Evolutionary conservation across 2,888 invertebrate genomes (phyloP).

Genomic region (Eulithis prunata): DNA sequence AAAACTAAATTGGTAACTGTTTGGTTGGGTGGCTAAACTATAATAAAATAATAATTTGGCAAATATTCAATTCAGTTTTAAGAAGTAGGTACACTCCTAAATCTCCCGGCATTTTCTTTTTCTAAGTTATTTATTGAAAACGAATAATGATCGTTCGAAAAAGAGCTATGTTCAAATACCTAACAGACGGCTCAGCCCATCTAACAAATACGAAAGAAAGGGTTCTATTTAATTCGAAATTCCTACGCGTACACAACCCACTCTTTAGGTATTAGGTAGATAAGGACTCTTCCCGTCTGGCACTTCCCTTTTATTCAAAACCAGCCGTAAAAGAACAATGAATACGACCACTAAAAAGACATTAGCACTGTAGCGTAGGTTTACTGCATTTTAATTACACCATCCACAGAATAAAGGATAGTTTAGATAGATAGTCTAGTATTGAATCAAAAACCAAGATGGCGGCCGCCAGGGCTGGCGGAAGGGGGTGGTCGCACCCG

Average conservation of each 20-base stretch:
- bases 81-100: no score
- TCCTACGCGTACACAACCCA: constrained; percentile 1
- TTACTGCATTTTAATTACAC: constrained; percentile 60
- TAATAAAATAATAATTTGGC: no score
- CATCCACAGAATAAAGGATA: constrained; percentile 14
- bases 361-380: constrained; percentile 53
- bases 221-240: not conserved
- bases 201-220: not conserved
- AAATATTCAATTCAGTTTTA: no score
- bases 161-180: not conserved
- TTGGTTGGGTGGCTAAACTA: no score
- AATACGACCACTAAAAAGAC: constrained; percentile 49
- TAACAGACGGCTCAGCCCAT: not conserved
- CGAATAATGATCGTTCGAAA: not conserved
- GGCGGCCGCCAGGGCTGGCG: constrained; percentile 59
- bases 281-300: constrained; percentile 3
- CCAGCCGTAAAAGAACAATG: constrained; percentile 29
- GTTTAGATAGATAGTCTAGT: constrained; percentile 22
- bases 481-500: constrained; percentile 60
- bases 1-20: no score
- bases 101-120: no score
- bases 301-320: constrained; percentile 22
- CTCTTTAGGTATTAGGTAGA: not conserved
- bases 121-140: no score
- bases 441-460: constrained; percentile 73